These are phyloP conservation scores for Danionella cerebrum DNA, from an alignment of 2,113 vertebrate genomes.

Conservation along the genomic window DNA sequence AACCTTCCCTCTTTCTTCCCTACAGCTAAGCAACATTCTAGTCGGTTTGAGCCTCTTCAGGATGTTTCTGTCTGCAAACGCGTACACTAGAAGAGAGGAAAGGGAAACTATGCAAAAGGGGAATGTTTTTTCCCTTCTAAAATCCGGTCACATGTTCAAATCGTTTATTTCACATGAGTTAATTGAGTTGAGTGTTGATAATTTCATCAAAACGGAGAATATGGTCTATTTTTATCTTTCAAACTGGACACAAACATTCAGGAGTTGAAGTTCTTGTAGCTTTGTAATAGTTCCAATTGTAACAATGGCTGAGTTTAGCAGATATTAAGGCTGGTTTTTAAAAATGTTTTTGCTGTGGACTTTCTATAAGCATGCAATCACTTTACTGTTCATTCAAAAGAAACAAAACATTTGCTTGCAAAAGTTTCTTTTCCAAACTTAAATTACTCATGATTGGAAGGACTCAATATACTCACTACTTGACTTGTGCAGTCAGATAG, in stretches of 20 bases:
- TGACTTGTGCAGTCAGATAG: too few relatives aligned
- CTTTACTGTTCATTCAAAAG: too few relatives aligned
- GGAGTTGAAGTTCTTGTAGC: background rate
- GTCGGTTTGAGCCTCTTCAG: background rate
- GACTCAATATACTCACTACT: too few relatives aligned
- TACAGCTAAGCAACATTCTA: conserved; percentile 23
- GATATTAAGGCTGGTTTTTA: background rate
- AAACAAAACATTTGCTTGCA: too few relatives aligned
- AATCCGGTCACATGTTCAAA: conserved; percentile 44
- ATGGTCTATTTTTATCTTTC: background rate
- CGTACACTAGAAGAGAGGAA: background rate
- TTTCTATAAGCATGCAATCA: too few relatives aligned
- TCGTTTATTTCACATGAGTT: conserved; percentile 28
- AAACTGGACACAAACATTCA: background rate
- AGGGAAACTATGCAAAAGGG: background rate
- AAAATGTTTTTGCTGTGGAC: too few relatives aligned
- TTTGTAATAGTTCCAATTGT: background rate
- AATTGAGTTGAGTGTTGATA: conserved; percentile 8
- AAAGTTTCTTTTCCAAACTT: too few relatives aligned
- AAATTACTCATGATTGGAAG: too few relatives aligned
- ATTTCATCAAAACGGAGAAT: background rate
- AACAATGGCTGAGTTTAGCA: background rate
- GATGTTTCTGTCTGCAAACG: background rate
- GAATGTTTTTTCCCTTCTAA: background rate
- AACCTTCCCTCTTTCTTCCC: conserved; percentile 4